A percentile compares a stretch with the other conserved stretches of the same genome.
Evolutionary conservation across 2,888 invertebrate species (phyloP).

Genomic region (Micropterix aruncella): DNA sequence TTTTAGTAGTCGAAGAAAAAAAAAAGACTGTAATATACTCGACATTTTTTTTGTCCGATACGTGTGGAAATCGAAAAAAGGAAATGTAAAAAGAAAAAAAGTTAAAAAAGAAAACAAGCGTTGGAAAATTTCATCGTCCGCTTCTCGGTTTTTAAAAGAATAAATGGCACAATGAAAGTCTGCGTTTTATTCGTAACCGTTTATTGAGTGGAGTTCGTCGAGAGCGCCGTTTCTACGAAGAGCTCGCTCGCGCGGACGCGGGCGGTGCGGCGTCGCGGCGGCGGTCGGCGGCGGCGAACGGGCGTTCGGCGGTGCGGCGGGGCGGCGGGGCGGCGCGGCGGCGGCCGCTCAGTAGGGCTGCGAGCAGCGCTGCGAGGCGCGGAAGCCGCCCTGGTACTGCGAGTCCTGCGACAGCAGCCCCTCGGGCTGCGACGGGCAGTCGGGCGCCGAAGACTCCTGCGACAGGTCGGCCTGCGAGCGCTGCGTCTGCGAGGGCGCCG

Average conservation of each 20-base stretch:
- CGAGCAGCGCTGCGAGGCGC: slow-evolving; percentile 48
- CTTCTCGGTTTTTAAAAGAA: too few relatives aligned
- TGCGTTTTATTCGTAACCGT: too few relatives aligned
- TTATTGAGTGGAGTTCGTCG: too few relatives aligned
- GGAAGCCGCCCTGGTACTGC: slow-evolving; percentile 64
- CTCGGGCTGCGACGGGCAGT: slow-evolving; percentile 89
- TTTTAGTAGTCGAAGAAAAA: too few relatives aligned
- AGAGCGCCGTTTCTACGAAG: too few relatives aligned
- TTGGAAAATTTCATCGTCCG: too few relatives aligned
- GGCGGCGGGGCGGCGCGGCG: slow-evolving; percentile 73
- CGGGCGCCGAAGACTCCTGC: slow-evolving; percentile 73
- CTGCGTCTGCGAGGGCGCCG: slow-evolving; percentile 57
- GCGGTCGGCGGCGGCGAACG: slow-evolving; percentile 64
- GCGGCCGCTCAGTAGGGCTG: slow-evolving; percentile 67
- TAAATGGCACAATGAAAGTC: too few relatives aligned
- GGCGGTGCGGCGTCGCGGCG: slow-evolving; percentile 14
- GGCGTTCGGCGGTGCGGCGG: slow-evolving; percentile 72
- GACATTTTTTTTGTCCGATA: too few relatives aligned
- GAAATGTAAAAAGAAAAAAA: too few relatives aligned
- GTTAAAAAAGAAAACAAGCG: too few relatives aligned
- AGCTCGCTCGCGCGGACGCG: neutral
- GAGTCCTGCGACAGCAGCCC: slow-evolving; percentile 89
- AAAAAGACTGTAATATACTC: too few relatives aligned
- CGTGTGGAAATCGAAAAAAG: too few relatives aligned
- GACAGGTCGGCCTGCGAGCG: slow-evolving; percentile 59